Percentiles rank a stretch among this genome's conserved stretches.
Evolutionary conservation across 2,888 invertebrate species (phyloP).

Genomic region (Diarsia mendica): DNA sequence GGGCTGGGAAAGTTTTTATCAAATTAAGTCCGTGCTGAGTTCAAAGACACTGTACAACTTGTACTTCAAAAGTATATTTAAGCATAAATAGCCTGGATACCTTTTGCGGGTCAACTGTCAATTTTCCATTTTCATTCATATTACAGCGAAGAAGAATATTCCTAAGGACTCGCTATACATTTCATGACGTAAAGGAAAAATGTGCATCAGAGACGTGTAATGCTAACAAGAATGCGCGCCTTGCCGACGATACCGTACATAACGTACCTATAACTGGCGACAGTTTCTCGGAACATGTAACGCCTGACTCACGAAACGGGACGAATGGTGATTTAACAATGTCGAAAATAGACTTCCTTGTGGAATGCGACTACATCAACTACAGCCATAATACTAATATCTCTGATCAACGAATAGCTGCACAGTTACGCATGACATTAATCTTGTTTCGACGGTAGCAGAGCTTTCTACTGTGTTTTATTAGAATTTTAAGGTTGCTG

Average conservation of each 20-base stretch:
- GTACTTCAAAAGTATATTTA: constrained; percentile 8
- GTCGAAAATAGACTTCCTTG: constrained; percentile 78
- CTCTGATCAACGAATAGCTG: constrained; percentile 55
- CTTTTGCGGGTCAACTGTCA: not conserved
- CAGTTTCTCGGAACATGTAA: constrained; percentile 78
- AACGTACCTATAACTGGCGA: constrained; percentile 71
- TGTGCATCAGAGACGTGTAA: constrained; percentile 70
- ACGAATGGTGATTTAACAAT: constrained; percentile 78
- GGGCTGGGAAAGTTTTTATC: constrained; percentile 18
- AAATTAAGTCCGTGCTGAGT: constrained; percentile 29
- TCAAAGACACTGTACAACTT: constrained; percentile 14
- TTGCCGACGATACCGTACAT: constrained; percentile 65
- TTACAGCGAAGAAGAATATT: constrained; percentile 25
- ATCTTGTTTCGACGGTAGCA: constrained; percentile 42
- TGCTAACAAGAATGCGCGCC: constrained; percentile 74
- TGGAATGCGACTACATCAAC: constrained; percentile 74
- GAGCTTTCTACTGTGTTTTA: constrained; percentile 39
- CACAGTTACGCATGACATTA: constrained; percentile 52
- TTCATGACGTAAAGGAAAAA: constrained; percentile 55
- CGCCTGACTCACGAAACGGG: constrained; percentile 79
- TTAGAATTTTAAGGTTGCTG: constrained; percentile 28
- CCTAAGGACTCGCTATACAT: constrained; percentile 18
- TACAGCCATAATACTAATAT: constrained; percentile 64
- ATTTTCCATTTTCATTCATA: constrained; percentile 23
- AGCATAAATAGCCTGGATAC: not conserved